Conservation (phyloP, 2,888 invertebrate genomes). For the Xanthostigma xanthostigma region DNA sequence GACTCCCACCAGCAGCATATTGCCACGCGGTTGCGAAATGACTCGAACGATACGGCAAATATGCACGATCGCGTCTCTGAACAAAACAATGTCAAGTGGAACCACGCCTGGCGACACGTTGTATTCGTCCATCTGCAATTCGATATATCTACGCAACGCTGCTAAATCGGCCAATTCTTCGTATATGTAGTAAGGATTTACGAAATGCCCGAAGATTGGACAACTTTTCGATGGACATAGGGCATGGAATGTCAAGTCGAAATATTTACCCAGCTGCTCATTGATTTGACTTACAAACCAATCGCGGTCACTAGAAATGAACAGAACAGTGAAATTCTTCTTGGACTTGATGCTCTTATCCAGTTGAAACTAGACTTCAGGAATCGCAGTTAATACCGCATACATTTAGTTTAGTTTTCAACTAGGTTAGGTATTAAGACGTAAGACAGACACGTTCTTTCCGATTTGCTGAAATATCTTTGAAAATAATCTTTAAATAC, state of each 20-base stretch:
- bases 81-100: constrained; percentile 68
- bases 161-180: constrained; percentile 58
- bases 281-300: constrained; percentile 59
- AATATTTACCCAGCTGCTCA: constrained; percentile 60
- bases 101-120: constrained; percentile 65
- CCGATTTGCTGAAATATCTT: too few relatives aligned
- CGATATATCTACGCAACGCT: constrained; percentile 37
- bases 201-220: constrained; percentile 66
- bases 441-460: not conserved
- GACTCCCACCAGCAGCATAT: constrained; percentile 72
- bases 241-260: constrained; percentile 65
- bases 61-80: constrained; percentile 77
- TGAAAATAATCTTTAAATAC: too few relatives aligned
- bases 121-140: constrained; percentile 53
- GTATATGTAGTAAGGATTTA: constrained; percentile 61
- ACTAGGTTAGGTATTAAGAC: too few relatives aligned
- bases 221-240: constrained; percentile 57
- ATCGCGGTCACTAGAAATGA: constrained; percentile 46
- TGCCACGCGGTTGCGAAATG: constrained; percentile 68
- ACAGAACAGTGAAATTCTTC: not conserved
- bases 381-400: not conserved
- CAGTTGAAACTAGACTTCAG: not conserved
- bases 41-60: constrained; percentile 69
- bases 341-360: not conserved
- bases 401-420: not conserved